Evolutionary conservation across 1,140 invertebrate genomes (phyloP), one percentile per base, ranked within the genome.

Genomic region (Cataglyphis hispanica): DNA sequence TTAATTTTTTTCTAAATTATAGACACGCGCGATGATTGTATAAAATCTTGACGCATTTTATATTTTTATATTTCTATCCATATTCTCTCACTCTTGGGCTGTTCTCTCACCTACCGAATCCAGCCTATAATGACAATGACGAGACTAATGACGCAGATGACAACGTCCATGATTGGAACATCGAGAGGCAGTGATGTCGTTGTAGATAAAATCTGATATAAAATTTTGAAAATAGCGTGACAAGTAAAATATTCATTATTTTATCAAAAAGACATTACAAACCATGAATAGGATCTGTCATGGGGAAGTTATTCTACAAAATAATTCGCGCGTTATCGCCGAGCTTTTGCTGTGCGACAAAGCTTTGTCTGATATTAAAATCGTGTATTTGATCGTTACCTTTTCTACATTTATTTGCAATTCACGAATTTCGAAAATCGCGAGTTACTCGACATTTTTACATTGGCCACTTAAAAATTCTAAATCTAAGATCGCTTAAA

Each of bases 251-350:
- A 89, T 92, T 91, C 90, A 89, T 91, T 89, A 93, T 66, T 91
- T 88, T 88, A 13, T 22, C 34, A 25, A 75, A 60, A 60, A 10
- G 8, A 58, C 11, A 11, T 60, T 89, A 90, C 88, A 87, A 85
- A 88, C 83, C 86, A 87, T 91, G 87, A 90, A 91, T 83, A 81
- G 86, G 86, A 85, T 85, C 87, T 87, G 67, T 78, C 88, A 76
- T 91, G 90, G 92, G 88, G 86, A 90, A 90, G 91, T 92, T 92
- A 92, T 91, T 89, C 86, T 92, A 92, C 89, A 91, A 93, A 93
- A 91, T 89, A 91, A 92, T 74, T 91, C 84, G 87, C 70, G 63
- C 85, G 87, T 70, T 89, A 88, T 89, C 78, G 89, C 91, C 90
- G 86, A 91, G 84, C 91, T 91, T 87, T 89, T 91, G 70, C 53